Conservation (phyloP, 2,113 vertebrate species). For the Uria aalge region DNA sequence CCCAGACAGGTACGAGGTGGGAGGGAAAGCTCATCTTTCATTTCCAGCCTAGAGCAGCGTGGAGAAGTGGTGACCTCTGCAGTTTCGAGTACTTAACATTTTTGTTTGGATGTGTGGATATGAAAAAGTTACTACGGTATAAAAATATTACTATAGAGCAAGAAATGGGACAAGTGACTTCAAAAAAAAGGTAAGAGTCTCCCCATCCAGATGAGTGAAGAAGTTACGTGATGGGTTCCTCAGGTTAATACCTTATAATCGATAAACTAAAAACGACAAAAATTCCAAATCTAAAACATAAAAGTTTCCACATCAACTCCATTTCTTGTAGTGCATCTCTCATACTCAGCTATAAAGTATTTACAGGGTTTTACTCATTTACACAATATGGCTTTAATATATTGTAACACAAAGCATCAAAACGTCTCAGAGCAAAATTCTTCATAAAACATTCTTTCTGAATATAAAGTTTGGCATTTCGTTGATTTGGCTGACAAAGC, state of each 20-base stretch:
- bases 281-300: not conserved
- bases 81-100: not conserved
- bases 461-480: conserved; percentile 41
- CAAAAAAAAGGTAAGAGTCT: not conserved
- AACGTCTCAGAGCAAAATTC: not conserved
- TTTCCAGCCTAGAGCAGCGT: not conserved
- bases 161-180: not conserved
- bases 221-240: not conserved
- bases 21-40: not conserved
- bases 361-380: conserved; percentile 57
- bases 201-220: not conserved
- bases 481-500: not conserved
- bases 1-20: not conserved
- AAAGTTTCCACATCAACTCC: not conserved
- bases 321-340: conserved; percentile 32
- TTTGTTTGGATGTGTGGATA: not conserved
- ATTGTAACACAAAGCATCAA: conserved; percentile 42
- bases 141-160: conserved; percentile 36
- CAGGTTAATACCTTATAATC: not conserved
- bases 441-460: conserved; percentile 44
- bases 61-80: not conserved
- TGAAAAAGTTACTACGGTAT: not conserved
- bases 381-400: conserved; percentile 65
- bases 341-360: conserved; percentile 5
- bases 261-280: not conserved